These are phyloP conservation scores for Amphiduros pacificus DNA, from an alignment of 2,888 invertebrate genomes.

Conservation along the genomic window DNA sequence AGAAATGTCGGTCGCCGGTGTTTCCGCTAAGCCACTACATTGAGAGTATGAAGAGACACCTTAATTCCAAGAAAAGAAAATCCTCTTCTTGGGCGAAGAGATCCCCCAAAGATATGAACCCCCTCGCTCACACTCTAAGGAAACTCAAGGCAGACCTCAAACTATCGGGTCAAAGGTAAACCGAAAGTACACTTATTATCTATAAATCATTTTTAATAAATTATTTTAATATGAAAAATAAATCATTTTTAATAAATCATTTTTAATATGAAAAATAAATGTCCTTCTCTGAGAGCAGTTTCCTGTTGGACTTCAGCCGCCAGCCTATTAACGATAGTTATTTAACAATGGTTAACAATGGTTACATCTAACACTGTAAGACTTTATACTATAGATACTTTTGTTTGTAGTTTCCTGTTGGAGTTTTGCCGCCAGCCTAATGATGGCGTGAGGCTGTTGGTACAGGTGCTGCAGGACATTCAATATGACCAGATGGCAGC, in stretches of 20 bases:
- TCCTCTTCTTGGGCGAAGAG: conserved; percentile 23
- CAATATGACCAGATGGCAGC: conserved; percentile 61
- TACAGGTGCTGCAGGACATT: conserved; percentile 83
- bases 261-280: too few relatives aligned
- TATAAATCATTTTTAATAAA: too few relatives aligned
- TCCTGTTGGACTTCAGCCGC: too few relatives aligned
- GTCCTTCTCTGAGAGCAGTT: too few relatives aligned
- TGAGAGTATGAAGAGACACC: background rate
- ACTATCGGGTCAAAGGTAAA: conserved; percentile 86
- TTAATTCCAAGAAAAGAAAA: conserved; percentile 12
- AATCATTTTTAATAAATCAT: too few relatives aligned
- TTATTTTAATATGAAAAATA: too few relatives aligned
- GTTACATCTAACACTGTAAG: too few relatives aligned
- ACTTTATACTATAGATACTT: too few relatives aligned
- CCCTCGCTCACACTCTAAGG: conserved; percentile 82
- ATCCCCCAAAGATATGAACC: conserved; percentile 79
- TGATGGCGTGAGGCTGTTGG: conserved; percentile 81
- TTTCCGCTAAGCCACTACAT: conserved; percentile 7
- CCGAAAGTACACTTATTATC: too few relatives aligned
- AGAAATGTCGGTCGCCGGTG: conserved; percentile 9
- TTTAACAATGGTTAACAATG: too few relatives aligned
- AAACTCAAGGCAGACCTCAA: conserved; percentile 84
- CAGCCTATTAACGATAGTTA: too few relatives aligned
- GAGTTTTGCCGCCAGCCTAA: conserved; percentile 87
- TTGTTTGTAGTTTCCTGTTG: conserved; percentile 79